A percentile compares a stretch with the other conserved stretches of the same genome.
These are phyloP conservation scores for Leptodactylus fuscus DNA, from an alignment of 2,113 vertebrate genomes.

Conservation along the genomic window DNA sequence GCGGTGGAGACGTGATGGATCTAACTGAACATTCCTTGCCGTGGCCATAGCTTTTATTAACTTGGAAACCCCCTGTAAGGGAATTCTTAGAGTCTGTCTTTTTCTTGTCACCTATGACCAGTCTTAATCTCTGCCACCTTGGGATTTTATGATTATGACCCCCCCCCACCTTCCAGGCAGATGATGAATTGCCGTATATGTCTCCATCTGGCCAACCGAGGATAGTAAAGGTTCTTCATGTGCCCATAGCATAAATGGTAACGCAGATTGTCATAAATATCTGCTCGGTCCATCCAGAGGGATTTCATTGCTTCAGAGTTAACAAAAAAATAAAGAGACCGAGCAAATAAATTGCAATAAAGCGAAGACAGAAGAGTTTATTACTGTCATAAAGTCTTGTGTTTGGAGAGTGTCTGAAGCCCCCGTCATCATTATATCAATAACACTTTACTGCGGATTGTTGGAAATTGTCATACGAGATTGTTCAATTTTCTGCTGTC, in stretches of 20 bases:
- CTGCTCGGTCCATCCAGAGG: neutral
- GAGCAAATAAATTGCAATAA: neutral
- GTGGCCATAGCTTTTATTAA: too few species aligned
- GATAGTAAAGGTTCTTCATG: neutral
- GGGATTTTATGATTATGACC: neutral
- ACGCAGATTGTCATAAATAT: conserved; percentile 3
- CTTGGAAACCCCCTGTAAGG: too few species aligned
- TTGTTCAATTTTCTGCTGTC: conserved; percentile 49
- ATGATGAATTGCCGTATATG: neutral
- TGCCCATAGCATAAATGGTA: neutral
- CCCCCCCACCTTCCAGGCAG: neutral
- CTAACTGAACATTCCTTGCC: too few species aligned
- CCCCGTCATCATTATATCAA: conserved; percentile 36
- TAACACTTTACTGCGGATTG: neutral
- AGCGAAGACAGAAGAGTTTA: conserved; percentile 2
- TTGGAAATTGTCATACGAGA: conserved; percentile 33
- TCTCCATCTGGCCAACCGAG: neutral
- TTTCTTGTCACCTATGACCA: neutral
- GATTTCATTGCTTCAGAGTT: neutral
- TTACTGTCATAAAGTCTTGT: conserved; percentile 4
- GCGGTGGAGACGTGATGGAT: too few species aligned
- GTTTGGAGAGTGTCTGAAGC: neutral
- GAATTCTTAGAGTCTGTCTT: too few species aligned
- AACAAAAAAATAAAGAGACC: neutral
- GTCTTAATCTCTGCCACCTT: neutral